These are phyloP conservation scores for Pachycephus smyrnensis DNA, from an alignment of 2,888 invertebrate genomes.

Conservation along the genomic window DNA sequence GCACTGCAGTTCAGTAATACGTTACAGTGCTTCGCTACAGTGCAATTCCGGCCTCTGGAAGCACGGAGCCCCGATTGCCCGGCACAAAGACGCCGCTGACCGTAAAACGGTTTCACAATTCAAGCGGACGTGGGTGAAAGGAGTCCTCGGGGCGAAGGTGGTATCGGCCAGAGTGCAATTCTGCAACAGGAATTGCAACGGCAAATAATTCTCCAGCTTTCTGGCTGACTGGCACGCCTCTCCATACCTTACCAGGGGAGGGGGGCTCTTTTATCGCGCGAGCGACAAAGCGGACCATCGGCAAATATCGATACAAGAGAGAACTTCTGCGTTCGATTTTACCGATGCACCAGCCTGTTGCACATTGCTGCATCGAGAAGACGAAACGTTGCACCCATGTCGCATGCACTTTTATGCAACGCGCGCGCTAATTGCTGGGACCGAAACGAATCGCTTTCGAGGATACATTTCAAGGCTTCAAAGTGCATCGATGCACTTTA, in stretches of 20 bases:
- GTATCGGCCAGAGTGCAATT: conserved; percentile 36
- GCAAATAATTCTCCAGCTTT: conserved; percentile 41
- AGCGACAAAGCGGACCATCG: not conserved
- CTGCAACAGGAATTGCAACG: conserved; percentile 43
- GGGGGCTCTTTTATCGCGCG: not conserved
- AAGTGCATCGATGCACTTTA: not conserved
- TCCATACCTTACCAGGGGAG: too few relatives aligned
- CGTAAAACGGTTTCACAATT: conserved; percentile 37
- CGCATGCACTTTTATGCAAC: too few relatives aligned
- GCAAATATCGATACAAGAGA: not conserved
- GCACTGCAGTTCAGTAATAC: not conserved
- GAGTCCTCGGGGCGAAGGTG: not conserved
- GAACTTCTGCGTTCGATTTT: too few relatives aligned
- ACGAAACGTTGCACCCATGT: too few relatives aligned
- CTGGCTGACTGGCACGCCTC: not conserved
- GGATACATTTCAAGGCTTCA: too few relatives aligned
- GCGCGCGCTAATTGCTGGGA: too few relatives aligned
- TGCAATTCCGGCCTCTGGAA: not conserved
- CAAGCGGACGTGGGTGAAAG: conserved; percentile 28
- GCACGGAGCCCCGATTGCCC: not conserved
- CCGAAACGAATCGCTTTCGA: too few relatives aligned
- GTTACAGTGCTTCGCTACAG: not conserved
- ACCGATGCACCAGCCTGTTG: too few relatives aligned
- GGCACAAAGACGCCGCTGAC: conserved; percentile 20
- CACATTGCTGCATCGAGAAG: too few relatives aligned